A percentile compares a stretch with the other conserved stretches of the same genome.
Conservation (phyloP, 2,888 invertebrate genomes). For the Acheta domesticus region DNA sequence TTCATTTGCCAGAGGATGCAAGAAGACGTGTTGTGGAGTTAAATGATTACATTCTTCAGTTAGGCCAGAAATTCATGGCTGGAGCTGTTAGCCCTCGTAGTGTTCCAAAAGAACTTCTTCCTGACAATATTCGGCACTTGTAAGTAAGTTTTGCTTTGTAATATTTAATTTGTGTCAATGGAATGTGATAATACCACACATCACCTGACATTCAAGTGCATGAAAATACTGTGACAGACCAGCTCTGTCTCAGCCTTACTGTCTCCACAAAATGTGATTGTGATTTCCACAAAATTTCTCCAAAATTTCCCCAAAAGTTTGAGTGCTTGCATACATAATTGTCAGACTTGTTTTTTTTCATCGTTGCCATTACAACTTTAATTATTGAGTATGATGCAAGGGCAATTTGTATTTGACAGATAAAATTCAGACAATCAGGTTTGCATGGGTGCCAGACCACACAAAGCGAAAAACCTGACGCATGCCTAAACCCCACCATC, state of each 20-base stretch:
- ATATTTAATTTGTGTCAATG: not conserved
- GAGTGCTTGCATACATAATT: too few species aligned
- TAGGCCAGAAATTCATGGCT: slow-evolving; percentile 79
- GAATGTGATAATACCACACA: not conserved
- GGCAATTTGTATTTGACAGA: not conserved
- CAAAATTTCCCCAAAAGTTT: too few species aligned
- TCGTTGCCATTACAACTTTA: too few species aligned
- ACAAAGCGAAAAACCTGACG: not conserved
- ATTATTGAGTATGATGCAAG: too few species aligned
- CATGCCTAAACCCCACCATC: too few species aligned
- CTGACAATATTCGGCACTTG: slow-evolving; percentile 68
- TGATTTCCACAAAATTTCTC: too few species aligned
- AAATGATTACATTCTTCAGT: slow-evolving; percentile 76
- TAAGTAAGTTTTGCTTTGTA: slow-evolving; percentile 50
- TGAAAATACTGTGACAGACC: too few species aligned
- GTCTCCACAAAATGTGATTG: too few species aligned
- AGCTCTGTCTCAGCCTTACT: too few species aligned
- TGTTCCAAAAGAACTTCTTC: slow-evolving; percentile 64
- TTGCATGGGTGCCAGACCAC: not conserved
- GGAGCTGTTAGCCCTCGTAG: slow-evolving; percentile 67
- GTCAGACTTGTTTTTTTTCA: too few species aligned
- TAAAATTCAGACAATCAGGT: not conserved
- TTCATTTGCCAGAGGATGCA: slow-evolving; percentile 77
- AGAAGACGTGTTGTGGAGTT: slow-evolving; percentile 74
- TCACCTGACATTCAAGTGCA: too few species aligned